Evolutionary conservation across 30 jellyfish, hydroid and myxozoan genomes (phyloP).

Genomic region (Aurelia sp.): DNA sequence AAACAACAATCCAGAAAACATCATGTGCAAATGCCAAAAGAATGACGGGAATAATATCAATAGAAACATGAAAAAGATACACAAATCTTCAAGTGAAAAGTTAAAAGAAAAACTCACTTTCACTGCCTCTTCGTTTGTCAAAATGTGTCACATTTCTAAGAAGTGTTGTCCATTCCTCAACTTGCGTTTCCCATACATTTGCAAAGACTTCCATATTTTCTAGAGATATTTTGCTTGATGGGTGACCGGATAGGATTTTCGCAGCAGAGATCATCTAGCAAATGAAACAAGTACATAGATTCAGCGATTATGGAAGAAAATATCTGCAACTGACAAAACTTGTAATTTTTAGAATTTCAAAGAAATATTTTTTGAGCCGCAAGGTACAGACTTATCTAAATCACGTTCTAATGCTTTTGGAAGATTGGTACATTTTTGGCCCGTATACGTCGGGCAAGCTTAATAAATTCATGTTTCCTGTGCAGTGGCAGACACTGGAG

Average conservation of each 20-base stretch:
- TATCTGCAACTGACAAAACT: too few species aligned
- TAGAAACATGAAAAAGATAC: neutral
- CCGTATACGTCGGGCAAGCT: too few species aligned
- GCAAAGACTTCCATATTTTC: conserved; percentile 93
- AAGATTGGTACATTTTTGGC: too few species aligned
- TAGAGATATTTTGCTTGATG: conserved; percentile 87
- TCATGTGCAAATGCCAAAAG: neutral
- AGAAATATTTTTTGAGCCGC: too few species aligned
- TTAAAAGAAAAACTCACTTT: conserved; percentile 41
- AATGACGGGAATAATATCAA: neutral
- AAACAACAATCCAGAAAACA: neutral
- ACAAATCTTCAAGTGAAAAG: too few species aligned
- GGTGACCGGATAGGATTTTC: conserved; percentile 90
- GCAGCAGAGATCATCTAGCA: conserved; percentile 83
- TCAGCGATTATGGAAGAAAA: neutral
- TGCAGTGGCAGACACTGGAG: too few species aligned
- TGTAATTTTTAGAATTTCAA: too few species aligned
- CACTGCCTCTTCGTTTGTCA: conserved; percentile 75
- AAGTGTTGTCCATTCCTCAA: conserved; percentile 86
- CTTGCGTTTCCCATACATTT: conserved; percentile 92
- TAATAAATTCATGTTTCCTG: too few species aligned
- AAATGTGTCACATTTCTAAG: conserved; percentile 76
- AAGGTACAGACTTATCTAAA: too few species aligned
- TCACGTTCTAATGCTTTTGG: too few species aligned
- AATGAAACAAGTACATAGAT: neutral